phyloP scores from a whole-genome alignment of 2,888 invertebrate species.

The Cerceris ruficornis region DNA sequence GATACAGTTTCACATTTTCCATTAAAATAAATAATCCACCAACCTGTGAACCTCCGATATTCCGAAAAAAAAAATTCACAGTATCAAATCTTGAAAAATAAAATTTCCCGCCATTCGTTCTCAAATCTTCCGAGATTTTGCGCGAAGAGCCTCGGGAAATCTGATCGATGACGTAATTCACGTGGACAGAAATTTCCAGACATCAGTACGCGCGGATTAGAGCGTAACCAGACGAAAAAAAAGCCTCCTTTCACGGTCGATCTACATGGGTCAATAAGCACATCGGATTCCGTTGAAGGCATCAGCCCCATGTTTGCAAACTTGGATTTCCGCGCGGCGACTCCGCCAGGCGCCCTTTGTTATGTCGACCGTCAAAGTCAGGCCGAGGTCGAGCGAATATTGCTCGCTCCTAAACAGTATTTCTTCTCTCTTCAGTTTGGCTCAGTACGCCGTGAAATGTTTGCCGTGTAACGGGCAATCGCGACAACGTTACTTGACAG shows the following conservation, averaged over 20 bases:
- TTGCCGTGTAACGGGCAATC: slow-evolving; percentile 15
- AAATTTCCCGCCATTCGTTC: no score
- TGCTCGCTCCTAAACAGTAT: slow-evolving; percentile 32
- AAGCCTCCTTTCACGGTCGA: slow-evolving; percentile 13
- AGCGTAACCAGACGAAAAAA: neutral
- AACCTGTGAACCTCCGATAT: no score
- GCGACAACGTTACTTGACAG: slow-evolving; percentile 11
- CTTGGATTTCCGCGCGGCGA: slow-evolving; percentile 66
- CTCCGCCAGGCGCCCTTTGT: slow-evolving; percentile 68
- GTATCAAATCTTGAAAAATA: no score
- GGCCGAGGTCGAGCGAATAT: slow-evolving; percentile 49
- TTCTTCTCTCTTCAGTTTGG: slow-evolving; percentile 58
- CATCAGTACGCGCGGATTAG: neutral
- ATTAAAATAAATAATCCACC: no score
- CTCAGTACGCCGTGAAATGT: slow-evolving; percentile 39
- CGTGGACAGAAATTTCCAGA: neutral
- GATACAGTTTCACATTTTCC: no score
- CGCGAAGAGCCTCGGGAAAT: no score
- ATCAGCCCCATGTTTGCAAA: slow-evolving; percentile 69
- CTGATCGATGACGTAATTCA: no score
- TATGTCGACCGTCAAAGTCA: slow-evolving; percentile 63
- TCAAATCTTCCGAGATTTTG: no score
- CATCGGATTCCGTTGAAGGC: slow-evolving; percentile 36
- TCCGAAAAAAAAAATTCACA: no score
- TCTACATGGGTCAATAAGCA: slow-evolving; percentile 29